Evolutionary conservation across 2,797 vertebrate genomes (phyloP).

Genomic region (Gorsachius magnificus): DNA sequence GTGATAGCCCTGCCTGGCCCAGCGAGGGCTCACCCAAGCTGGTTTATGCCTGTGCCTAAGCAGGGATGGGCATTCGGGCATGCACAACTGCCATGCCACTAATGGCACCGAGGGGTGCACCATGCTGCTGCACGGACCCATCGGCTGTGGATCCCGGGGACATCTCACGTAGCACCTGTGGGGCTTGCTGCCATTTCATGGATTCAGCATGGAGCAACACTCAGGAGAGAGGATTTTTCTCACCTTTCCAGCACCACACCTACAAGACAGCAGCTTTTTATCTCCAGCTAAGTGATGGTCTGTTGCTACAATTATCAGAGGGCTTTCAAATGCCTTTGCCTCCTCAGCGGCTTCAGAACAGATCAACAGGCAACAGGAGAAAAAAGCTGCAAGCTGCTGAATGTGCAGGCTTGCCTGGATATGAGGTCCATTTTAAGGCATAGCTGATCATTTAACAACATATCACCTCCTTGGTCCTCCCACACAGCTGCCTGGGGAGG

Average conservation of each 20-base stretch:
- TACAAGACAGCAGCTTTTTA: not conserved
- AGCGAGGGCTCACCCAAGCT: not conserved
- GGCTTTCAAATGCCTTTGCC: not conserved
- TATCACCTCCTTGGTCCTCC: constrained; percentile 22
- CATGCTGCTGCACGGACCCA: fast-evolving
- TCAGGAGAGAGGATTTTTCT: not conserved
- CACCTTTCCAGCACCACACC: not conserved
- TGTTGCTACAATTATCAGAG: not conserved
- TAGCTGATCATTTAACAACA: constrained; percentile 30
- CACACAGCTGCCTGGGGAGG: constrained; percentile 26
- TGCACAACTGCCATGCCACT: fast-evolving
- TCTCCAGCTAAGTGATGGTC: not conserved
- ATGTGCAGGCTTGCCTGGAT: not conserved
- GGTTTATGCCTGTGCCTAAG: not conserved
- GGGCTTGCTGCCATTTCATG: not conserved
- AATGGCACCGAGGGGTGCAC: not conserved
- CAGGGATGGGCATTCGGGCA: fast-evolving
- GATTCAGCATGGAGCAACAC: fast-evolving
- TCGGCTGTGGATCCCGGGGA: not conserved
- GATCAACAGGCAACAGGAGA: not conserved
- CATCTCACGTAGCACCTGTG: fast-evolving
- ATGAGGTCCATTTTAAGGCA: not conserved
- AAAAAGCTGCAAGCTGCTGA: not conserved
- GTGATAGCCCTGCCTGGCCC: not conserved
- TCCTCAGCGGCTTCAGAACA: not conserved